Conservation (phyloP, 2,113 vertebrate genomes). For the Psophia crepitans region DNA sequence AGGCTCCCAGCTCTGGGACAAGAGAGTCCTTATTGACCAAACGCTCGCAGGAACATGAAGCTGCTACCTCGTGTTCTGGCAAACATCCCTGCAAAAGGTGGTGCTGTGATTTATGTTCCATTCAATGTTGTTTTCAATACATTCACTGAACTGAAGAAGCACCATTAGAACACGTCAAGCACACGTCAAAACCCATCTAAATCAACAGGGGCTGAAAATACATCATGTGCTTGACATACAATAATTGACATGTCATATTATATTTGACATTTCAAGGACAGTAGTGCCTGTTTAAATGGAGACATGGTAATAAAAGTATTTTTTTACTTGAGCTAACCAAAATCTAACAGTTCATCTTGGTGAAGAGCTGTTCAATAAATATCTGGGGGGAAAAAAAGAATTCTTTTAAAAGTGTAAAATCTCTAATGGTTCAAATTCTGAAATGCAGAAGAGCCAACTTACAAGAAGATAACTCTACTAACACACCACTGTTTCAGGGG, state of each 20-base stretch:
- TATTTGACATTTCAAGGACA: conserved; percentile 58
- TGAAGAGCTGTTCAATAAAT: not conserved
- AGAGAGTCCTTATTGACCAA: not conserved
- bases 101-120: conserved; percentile 8
- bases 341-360: not conserved
- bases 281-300: not conserved
- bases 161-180: conserved; percentile 39
- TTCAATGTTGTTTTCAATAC: conserved; percentile 27
- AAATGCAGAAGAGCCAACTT: not conserved
- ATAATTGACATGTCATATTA: conserved; percentile 17
- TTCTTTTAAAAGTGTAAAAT: not conserved
- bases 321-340: not conserved
- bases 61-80: not conserved
- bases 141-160: conserved; percentile 33
- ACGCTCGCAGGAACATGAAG: not conserved
- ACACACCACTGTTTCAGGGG: accelerated
- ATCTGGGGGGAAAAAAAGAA: not conserved
- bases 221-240: not conserved
- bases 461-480: not conserved
- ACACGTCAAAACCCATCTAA: not conserved
- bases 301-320: not conserved
- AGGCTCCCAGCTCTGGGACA: not conserved
- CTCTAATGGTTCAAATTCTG: not conserved
- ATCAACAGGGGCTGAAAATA: conserved; percentile 9
- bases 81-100: not conserved